phyloP scores from a whole-genome alignment of 2,797 vertebrate species.

The Sebastes hopkinsi region DNA sequence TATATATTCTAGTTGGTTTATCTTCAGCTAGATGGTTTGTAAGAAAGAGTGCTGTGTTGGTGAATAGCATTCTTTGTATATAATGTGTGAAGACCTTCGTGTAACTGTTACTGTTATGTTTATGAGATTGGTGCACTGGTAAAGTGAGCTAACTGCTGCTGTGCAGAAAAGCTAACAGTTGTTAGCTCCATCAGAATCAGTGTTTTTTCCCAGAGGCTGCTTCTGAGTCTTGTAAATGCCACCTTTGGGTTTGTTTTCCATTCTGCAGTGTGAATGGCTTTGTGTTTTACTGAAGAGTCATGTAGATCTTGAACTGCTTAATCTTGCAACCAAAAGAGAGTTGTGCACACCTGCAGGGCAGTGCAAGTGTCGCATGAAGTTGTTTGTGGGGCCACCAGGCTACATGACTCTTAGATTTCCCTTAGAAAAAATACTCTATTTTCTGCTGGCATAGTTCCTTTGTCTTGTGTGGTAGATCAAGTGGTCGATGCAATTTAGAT shows the following conservation, averaged over 20 bases:
- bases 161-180: background rate
- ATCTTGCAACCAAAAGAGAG: background rate
- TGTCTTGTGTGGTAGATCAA: background rate
- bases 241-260: background rate
- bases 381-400: background rate
- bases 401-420: background rate
- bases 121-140: background rate
- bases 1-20: too few species aligned
- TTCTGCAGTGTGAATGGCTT: background rate
- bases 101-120: background rate
- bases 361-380: background rate
- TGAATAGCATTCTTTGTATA: too few species aligned
- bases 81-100: background rate
- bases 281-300: background rate
- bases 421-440: background rate
- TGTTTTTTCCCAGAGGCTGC: background rate
- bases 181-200: background rate
- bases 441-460: rapidly evolving
- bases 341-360: background rate
- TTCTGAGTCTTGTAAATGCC: background rate
- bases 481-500: background rate
- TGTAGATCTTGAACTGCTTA: background rate
- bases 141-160: background rate
- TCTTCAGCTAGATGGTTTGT: too few species aligned
- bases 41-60: too few species aligned